These are phyloP conservation scores for Drosophila pallidifrons DNA, from an alignment of 1,140 invertebrate genomes.

Conservation along the genomic window DNA sequence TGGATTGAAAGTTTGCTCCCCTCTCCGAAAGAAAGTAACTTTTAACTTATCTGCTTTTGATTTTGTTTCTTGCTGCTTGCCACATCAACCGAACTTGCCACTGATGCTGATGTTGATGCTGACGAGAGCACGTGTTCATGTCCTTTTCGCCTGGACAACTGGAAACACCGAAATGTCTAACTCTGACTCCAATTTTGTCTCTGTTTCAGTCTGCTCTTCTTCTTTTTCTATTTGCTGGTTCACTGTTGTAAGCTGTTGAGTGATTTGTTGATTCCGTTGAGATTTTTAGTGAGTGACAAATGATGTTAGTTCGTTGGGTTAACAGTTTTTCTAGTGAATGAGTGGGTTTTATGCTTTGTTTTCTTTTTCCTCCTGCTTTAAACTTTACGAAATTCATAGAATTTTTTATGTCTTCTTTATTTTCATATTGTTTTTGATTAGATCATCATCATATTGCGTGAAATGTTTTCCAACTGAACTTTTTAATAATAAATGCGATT, in stretches of 20 bases:
- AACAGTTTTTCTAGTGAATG: constrained; percentile 16
- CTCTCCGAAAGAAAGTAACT: constrained; percentile 32
- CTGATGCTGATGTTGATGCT: constrained; percentile 34
- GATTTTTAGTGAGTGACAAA: constrained; percentile 53
- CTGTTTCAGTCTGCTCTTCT: not conserved
- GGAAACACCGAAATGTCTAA: constrained; percentile 15
- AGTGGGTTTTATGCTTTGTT: not conserved
- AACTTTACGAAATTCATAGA: constrained; percentile 1
- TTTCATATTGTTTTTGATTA: not conserved
- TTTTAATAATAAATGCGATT: not conserved
- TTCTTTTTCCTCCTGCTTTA: not conserved
- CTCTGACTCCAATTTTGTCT: not conserved
- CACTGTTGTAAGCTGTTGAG: constrained; percentile 23
- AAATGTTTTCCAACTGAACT: not conserved
- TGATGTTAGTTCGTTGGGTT: constrained; percentile 45
- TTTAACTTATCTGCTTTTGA: constrained; percentile 69
- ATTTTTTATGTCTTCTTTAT: not conserved
- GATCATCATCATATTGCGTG: not conserved
- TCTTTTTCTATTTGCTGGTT: not conserved
- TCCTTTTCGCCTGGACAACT: constrained; percentile 39
- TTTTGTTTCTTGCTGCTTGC: constrained; percentile 38
- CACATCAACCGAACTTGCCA: constrained; percentile 2
- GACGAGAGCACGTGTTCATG: constrained; percentile 45
- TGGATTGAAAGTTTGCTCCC: constrained; percentile 55
- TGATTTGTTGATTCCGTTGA: constrained; percentile 51